Conservation (phyloP, 2,797 vertebrate genomes). For the Protosalanx chinensis region DNA sequence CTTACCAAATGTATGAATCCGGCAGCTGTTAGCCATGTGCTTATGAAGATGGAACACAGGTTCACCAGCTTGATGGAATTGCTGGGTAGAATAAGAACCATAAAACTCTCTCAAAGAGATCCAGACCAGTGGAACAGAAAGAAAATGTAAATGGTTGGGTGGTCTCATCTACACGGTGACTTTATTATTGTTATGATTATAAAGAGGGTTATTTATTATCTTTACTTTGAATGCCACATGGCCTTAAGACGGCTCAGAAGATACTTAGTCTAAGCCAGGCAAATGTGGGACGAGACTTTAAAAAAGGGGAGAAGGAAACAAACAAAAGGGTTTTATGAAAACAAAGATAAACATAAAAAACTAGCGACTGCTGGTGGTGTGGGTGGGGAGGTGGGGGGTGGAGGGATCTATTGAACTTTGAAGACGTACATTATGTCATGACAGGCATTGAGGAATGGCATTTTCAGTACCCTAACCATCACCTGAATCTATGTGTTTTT, state of each 20-base stretch:
- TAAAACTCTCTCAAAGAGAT: constrained; percentile 55
- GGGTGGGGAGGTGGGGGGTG: neutral
- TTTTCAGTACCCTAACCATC: neutral
- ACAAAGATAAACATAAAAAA: constrained; percentile 9
- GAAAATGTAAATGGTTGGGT: constrained; percentile 5
- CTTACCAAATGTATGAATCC: constrained; percentile 94
- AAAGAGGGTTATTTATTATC: neutral
- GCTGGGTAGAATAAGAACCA: constrained; percentile 68
- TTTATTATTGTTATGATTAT: neutral
- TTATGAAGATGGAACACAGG: constrained; percentile 92
- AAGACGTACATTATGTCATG: constrained; percentile 15
- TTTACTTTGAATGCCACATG: neutral
- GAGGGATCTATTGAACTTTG: neutral
- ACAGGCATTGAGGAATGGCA: neutral
- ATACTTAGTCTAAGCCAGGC: neutral
- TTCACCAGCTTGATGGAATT: constrained; percentile 96
- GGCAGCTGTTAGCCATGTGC: constrained; percentile 90
- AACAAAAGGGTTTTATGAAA: constrained; percentile 1
- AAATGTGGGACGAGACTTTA: neutral
- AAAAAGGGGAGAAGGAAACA: neutral
- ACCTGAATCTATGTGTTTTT: neutral
- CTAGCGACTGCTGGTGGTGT: neutral
- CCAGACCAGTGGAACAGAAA: constrained; percentile 37
- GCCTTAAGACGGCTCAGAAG: neutral
- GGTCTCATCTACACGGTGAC: constrained; percentile 1